Conservation (phyloP, 2,113 vertebrate species). For the Lophochroa leadbeateri region DNA sequence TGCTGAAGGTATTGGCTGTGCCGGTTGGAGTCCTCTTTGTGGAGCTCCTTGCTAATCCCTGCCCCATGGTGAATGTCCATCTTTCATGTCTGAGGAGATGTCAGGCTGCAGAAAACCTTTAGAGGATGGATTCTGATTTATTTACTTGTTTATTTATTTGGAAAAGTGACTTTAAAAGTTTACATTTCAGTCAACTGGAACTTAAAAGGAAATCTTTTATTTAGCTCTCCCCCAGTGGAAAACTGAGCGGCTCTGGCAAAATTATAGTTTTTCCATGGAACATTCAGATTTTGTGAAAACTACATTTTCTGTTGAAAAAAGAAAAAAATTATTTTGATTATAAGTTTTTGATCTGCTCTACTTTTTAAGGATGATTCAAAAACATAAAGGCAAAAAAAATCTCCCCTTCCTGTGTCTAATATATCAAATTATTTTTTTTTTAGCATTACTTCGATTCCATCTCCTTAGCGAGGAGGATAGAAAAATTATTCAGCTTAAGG, state of each 20-base stretch:
- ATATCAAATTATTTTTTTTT: neutral
- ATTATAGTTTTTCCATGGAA: conserved; percentile 52
- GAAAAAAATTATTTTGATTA: neutral
- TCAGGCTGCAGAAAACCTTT: neutral
- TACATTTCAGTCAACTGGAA: conserved; percentile 38
- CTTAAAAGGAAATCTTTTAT: conserved; percentile 60
- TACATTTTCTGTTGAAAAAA: neutral
- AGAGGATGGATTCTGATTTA: conserved; percentile 9
- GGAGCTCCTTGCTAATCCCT: neutral
- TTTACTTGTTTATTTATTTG: conserved; percentile 50
- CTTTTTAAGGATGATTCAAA: conserved; percentile 4
- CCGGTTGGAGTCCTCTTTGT: neutral
- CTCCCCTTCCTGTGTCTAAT: neutral
- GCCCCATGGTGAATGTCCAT: neutral
- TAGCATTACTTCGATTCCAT: neutral
- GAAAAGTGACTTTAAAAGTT: conserved; percentile 30
- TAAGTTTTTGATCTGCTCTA: conserved; percentile 7
- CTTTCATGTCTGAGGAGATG: neutral
- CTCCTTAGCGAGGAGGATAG: neutral
- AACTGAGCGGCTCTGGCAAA: conserved; percentile 35
- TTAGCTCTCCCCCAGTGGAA: conserved; percentile 37
- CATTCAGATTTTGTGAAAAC: conserved; percentile 43
- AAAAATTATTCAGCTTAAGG: conserved; percentile 50
- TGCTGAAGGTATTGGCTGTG: neutral
- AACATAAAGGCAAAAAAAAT: neutral